Evolutionary conservation across 2,113 vertebrate genomes (phyloP), one percentile per base, ranked within the genome.

Genomic region (Gnathochromis pfefferi): DNA sequence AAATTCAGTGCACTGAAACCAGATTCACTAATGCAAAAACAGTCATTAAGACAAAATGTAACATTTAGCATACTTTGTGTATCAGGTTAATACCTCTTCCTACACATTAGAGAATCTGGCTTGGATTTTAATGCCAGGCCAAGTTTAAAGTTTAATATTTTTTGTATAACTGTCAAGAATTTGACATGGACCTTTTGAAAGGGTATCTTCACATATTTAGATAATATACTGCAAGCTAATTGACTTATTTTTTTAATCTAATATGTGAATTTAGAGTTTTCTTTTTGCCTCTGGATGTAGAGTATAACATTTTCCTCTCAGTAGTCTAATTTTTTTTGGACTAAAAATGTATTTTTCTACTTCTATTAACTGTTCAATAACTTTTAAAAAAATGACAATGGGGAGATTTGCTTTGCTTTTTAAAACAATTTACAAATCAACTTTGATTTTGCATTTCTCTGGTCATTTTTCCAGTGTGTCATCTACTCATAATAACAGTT

Each of bases 91-190:
- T 88, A 58, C 45, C 54, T 84, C 19, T 31, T 45, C 75, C 73
- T 58, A 38, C 57, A 81, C 75, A 58, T 82, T 13, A 33, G 75
- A 60, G 23, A 83, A 68, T 35, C 88, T 85, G 57, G 68, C 75
- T 57, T 81, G 5, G 35, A 73, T 81, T 53, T 84, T 68, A 80
- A 90, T 68, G 70, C 49, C 70, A 89, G 65, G 63, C 4, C 53
- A 89, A 88, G 80, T 78, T 86, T 51, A 7, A 10, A 33, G 49
- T 87, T 88, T 65, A 73, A 89, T 89, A 75, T 84, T 80, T 40
- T 26, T 88, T 85, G 19, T 13, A 60, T 60, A 40, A 51, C 80
- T 85, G 28, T 84, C 26, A 60, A 88, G 73, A 81, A 63, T 84
- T 78, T 86, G 73, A 57, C 21, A 86, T 51, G 45, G 17, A 31